Evolutionary conservation across 1,140 invertebrate genomes (phyloP).

Genomic region (Brachionus koreanus): DNA sequence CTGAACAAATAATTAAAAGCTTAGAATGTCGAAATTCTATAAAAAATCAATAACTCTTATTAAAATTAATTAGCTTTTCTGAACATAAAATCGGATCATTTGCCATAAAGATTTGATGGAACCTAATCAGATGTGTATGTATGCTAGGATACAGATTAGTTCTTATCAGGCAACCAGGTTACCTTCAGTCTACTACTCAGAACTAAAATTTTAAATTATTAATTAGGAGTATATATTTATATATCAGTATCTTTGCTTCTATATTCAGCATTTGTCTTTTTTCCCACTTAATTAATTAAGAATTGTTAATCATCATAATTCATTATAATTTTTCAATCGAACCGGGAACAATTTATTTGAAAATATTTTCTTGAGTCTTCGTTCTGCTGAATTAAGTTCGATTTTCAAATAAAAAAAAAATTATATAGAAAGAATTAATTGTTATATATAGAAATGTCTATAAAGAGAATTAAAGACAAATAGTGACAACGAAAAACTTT

Average conservation of each 20-base stretch:
- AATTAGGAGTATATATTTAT: neutral
- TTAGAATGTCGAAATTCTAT: constrained; percentile 25
- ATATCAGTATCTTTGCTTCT: neutral
- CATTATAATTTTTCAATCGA: constrained; percentile 11
- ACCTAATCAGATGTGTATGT: neutral
- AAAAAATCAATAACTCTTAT: constrained; percentile 35
- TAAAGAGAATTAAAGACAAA: constrained; percentile 32
- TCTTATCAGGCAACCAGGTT: neutral
- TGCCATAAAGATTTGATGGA: neutral
- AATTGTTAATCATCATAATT: constrained; percentile 40
- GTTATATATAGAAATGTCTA: too few species aligned
- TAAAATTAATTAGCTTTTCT: constrained; percentile 20
- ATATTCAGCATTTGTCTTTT: neutral
- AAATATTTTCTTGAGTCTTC: neutral
- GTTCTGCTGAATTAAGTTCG: constrained; percentile 26
- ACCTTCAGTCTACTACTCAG: neutral
- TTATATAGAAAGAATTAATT: neutral
- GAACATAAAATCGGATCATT: neutral
- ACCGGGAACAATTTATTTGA: neutral
- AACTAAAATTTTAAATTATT: constrained; percentile 12
- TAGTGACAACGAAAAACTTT: neutral
- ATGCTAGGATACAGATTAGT: neutral
- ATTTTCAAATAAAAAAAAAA: neutral
- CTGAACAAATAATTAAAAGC: constrained; percentile 25
- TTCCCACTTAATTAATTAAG: constrained; percentile 17